Base-by-base conservation (phyloP, 1,140 invertebrate species). In the Nymphalis io region DNA sequence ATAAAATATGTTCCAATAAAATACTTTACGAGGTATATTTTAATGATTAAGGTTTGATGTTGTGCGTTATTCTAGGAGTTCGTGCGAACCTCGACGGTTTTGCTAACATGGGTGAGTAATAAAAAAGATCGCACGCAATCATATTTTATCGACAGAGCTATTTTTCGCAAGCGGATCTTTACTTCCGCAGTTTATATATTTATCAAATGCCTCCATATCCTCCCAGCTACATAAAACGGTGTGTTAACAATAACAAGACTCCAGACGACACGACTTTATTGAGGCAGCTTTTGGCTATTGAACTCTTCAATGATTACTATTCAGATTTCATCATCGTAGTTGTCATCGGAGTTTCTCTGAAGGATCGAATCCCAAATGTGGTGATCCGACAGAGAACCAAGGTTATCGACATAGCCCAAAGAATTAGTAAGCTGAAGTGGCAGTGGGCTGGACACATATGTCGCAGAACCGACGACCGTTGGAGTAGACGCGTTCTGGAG, bases 121-220 rank as follows among this genome's bases (percentile, higher is more conserved):
- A 88, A 85, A 85, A 44, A 60, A 84, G 66, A 83, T 79, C 76
- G 73, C 70, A 73, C 70, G 73, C 80, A 88, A 88, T 87, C 83
- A 85, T 87, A 87, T 86, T 84, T 88, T 85, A 88, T 88, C 79
- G 83, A 69, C 66, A 76, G 78, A 82, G 82, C 78, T 76, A 85
- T 86, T 81, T 83, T 78, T 74, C 82, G 76, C 73, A 70, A 70
- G 63, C 74, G 80, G 80, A 81, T 79, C 71, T 59, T 73, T 71
- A 53, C 70, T 42, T 33, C 27, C 27, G 27, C 27, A 33, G 27
- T 33, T 33, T 33, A 33, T 33, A 33, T 74, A 76, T 70, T 69
- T 66, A 71, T 73, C 74, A 73, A 82, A 80, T 68, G 69, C 76
- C 72, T 83, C 78, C 20, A 40, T 60, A 82, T 80, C 78, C 79